Conservation (phyloP, 2,113 vertebrate genomes). For the Pseudolaguvia tuberculata region DNA sequence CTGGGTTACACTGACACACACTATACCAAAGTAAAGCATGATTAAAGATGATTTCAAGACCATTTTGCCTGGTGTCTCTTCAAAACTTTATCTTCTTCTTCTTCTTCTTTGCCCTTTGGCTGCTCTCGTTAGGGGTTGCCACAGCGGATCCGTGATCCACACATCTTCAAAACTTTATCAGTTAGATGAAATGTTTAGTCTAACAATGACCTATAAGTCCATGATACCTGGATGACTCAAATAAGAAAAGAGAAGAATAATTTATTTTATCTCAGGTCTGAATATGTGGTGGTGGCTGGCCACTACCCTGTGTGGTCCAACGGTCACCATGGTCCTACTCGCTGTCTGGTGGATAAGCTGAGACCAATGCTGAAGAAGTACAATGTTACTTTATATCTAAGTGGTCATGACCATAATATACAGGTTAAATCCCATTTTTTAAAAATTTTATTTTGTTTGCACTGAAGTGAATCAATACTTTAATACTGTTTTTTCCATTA, state of each 20-base stretch:
- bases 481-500: slow-evolving; percentile 42
- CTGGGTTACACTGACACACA: not conserved
- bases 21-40: not conserved
- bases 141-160: too few species aligned
- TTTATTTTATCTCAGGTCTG: slow-evolving; percentile 53
- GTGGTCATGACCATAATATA: slow-evolving; percentile 64
- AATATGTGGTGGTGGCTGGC: slow-evolving; percentile 63
- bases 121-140: too few species aligned
- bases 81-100: not conserved
- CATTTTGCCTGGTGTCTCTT: not conserved
- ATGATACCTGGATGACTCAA: not conserved
- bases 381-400: slow-evolving; percentile 58
- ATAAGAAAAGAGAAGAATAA: not conserved
- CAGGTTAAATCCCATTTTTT: slow-evolving; percentile 55
- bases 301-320: slow-evolving; percentile 70
- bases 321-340: slow-evolving; percentile 64
- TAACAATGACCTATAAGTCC: not conserved
- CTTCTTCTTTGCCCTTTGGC: too few species aligned
- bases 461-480: not conserved
- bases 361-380: slow-evolving; percentile 65
- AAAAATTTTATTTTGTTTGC: not conserved
- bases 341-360: slow-evolving; percentile 58
- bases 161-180: not conserved
- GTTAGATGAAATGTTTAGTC: not conserved
- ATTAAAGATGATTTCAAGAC: not conserved